Percentiles rank a stretch among this genome's conserved stretches.
phyloP scores from a whole-genome alignment of 2,797 vertebrate species.

The Allobates femoralis region DNA sequence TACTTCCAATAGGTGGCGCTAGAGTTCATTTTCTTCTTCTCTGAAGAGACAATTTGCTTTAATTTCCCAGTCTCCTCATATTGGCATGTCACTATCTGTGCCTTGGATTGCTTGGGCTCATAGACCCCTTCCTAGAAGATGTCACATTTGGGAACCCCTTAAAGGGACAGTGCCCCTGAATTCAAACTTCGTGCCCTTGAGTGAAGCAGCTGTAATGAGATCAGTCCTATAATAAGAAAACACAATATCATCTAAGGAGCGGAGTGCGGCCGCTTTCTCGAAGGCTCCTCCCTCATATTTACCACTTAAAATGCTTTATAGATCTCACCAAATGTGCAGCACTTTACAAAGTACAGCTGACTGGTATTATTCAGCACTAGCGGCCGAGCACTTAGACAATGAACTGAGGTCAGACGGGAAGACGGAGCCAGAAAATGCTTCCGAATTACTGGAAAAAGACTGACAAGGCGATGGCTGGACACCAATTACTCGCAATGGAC shows the following conservation, averaged over 20 bases:
- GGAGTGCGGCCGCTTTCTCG: neutral
- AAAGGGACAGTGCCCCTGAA: neutral
- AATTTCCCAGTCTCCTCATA: too few species aligned
- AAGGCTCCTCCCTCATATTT: neutral
- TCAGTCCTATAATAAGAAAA: neutral
- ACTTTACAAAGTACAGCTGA: conserved; percentile 44
- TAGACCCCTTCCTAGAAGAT: neutral
- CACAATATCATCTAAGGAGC: neutral
- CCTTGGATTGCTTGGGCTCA: too few species aligned
- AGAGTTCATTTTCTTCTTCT: too few species aligned
- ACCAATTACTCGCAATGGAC: conserved; percentile 48
- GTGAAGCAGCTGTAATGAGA: neutral
- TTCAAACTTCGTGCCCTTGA: neutral
- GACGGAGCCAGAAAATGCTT: conserved; percentile 18
- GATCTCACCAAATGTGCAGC: conserved; percentile 45
- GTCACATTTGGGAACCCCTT: neutral
- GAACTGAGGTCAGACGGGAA: conserved; percentile 53
- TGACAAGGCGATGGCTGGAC: conserved; percentile 16
- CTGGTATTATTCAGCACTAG: conserved; percentile 8
- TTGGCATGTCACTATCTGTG: too few species aligned
- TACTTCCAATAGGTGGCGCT: too few species aligned
- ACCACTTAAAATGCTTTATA: conserved; percentile 47
- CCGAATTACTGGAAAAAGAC: conserved; percentile 54
- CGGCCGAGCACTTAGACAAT: conserved; percentile 49
- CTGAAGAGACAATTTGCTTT: too few species aligned